phyloP scores from a whole-genome alignment of 1,140 invertebrate species.

The Piezodorus guildinii region DNA sequence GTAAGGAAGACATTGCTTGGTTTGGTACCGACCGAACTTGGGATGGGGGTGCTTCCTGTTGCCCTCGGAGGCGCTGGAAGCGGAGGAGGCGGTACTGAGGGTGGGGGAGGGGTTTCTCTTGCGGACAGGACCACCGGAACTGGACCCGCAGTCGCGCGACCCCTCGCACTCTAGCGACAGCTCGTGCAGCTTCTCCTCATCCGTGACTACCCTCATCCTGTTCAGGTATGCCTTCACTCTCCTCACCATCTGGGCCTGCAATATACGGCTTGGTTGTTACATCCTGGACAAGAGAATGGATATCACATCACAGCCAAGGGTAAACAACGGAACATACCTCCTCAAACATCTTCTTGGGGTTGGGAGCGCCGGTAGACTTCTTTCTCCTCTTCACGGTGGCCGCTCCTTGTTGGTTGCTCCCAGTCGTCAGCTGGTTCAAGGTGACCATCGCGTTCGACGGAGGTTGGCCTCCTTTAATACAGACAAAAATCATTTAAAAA shows the following conservation, averaged over 20 bases:
- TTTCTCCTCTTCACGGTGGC: constrained; percentile 83
- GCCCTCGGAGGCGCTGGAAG: constrained; percentile 76
- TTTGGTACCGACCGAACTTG: constrained; percentile 53
- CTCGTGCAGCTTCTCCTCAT: constrained; percentile 80
- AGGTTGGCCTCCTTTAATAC: constrained; percentile 56
- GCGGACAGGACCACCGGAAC: constrained; percentile 41
- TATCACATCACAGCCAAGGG: neutral
- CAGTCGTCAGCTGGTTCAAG: constrained; percentile 71
- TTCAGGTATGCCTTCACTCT: constrained; percentile 90
- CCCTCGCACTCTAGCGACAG: constrained; percentile 86
- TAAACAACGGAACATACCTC: constrained; percentile 44
- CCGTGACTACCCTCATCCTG: constrained; percentile 80
- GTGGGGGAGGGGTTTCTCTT: constrained; percentile 76
- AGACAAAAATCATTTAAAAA: too few relatives aligned
- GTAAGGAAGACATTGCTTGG: too few relatives aligned
- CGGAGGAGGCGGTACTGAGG: constrained; percentile 76
- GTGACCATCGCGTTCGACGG: constrained; percentile 79
- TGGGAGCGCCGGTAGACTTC: constrained; percentile 80
- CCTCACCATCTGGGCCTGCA: constrained; percentile 84
- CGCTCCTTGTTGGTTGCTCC: constrained; percentile 31
- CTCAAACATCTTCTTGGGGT: constrained; percentile 97
- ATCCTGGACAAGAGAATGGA: too few relatives aligned
- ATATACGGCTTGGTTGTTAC: too few relatives aligned
- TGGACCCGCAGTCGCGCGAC: constrained; percentile 45
- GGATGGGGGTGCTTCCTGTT: constrained; percentile 41